phyloP scores from a whole-genome alignment of 2,113 vertebrate genomes.

The Cnemophilus loriae region DNA sequence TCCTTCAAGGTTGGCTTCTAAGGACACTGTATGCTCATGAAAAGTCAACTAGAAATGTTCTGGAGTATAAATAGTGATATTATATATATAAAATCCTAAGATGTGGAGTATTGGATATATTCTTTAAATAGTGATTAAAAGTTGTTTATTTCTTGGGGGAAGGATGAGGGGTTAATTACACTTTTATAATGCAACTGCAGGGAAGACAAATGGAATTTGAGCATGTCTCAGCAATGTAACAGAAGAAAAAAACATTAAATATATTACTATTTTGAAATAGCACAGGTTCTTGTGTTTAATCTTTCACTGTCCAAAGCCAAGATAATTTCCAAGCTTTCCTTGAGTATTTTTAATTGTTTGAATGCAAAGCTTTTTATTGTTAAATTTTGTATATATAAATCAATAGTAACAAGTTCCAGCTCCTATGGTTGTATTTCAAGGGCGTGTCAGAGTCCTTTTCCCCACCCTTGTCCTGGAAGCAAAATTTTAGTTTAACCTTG shows the following conservation, averaged over 20 bases:
- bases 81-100: background rate
- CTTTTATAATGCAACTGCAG: background rate
- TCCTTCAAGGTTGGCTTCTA: background rate
- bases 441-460: background rate
- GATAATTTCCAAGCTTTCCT: background rate
- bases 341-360: background rate
- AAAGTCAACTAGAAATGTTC: background rate
- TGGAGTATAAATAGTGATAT: background rate
- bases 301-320: background rate
- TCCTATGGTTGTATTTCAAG: background rate
- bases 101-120: background rate
- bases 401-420: background rate
- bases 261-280: background rate
- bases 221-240: background rate
- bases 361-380: background rate
- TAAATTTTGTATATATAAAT: background rate
- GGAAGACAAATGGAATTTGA: background rate
- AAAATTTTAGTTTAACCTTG: background rate
- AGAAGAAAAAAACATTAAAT: background rate
- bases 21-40: rapidly evolving
- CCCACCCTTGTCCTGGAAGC: background rate
- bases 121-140: background rate
- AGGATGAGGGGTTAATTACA: background rate
- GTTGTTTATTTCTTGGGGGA: background rate
- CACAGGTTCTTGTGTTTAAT: background rate